A percentile compares a stretch with the other conserved stretches of the same genome.
Evolutionary conservation across 2,888 invertebrate genomes (phyloP).

Genomic region (Lacanobia wlatinum): DNA sequence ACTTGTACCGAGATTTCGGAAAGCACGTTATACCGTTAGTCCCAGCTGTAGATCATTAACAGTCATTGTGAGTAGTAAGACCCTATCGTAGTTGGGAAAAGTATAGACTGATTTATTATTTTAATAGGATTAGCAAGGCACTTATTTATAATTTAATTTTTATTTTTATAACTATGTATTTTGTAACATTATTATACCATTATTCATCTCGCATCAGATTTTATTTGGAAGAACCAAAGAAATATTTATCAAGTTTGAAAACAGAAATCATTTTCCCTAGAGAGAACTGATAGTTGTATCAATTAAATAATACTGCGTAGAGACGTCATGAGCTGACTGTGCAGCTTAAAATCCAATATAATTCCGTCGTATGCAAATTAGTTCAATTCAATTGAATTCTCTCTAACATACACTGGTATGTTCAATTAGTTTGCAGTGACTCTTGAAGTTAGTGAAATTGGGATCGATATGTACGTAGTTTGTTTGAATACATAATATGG

Average conservation of each 20-base stretch:
- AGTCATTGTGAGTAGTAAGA: too few species aligned
- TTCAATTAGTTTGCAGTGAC: conserved; percentile 33
- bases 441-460: conserved; percentile 1
- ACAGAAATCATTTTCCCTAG: neutral
- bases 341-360: conserved; percentile 19
- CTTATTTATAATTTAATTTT: too few species aligned
- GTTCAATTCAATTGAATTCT: conserved; percentile 59
- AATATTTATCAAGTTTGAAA: too few species aligned
- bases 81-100: too few species aligned
- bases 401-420: conserved; percentile 23
- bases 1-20: neutral
- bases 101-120: too few species aligned
- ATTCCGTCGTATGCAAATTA: conserved; percentile 51
- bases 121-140: too few species aligned
- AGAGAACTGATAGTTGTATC: conserved; percentile 52
- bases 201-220: too few species aligned
- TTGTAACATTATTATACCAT: too few species aligned
- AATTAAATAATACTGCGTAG: conserved; percentile 48
- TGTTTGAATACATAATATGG: neutral
- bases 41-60: too few species aligned
- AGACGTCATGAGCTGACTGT: conserved; percentile 45
- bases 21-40: too few species aligned
- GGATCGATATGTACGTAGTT: neutral
- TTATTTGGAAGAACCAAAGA: too few species aligned
- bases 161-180: too few species aligned